These are phyloP conservation scores for Clusia tigrina DNA, from an alignment of 2,888 invertebrate genomes.

Conservation along the genomic window DNA sequence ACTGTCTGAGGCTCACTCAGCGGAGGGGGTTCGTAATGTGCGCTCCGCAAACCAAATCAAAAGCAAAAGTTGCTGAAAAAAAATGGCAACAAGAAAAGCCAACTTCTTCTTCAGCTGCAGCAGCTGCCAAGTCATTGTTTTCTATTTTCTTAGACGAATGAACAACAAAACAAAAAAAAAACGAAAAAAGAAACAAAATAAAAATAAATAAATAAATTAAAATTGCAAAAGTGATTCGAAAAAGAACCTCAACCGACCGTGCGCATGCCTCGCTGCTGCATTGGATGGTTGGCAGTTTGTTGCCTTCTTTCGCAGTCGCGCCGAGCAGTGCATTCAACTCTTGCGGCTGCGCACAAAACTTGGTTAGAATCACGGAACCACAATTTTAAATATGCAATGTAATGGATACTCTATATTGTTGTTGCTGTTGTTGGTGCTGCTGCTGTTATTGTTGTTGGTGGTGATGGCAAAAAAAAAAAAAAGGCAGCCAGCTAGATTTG, in stretches of 20 bases:
- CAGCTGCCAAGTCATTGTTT: not conserved
- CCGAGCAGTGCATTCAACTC: constrained; percentile 3
- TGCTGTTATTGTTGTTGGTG: constrained; percentile 10
- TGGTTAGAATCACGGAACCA: not conserved
- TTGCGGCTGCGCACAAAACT: not conserved
- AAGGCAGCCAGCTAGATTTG: not conserved
- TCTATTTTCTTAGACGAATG: not conserved
- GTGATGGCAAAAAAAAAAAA: not conserved
- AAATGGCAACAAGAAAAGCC: not conserved
- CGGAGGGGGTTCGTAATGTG: no score
- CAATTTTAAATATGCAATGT: not conserved
- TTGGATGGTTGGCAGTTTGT: no score
- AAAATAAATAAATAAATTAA: not conserved
- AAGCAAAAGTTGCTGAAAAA: no score
- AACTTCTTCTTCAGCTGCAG: not conserved
- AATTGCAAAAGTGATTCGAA: not conserved
- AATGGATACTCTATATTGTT: constrained; percentile 2
- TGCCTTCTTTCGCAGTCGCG: not conserved
- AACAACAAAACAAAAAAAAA: not conserved
- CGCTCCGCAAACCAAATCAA: no score
- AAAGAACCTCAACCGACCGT: no score
- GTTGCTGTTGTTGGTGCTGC: constrained; percentile 6
- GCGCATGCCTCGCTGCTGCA: not conserved
- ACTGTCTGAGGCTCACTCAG: no score
- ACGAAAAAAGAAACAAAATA: not conserved